Conservation (phyloP, 2,797 vertebrate genomes). For the Lindbergichthys nudifrons region DNA sequence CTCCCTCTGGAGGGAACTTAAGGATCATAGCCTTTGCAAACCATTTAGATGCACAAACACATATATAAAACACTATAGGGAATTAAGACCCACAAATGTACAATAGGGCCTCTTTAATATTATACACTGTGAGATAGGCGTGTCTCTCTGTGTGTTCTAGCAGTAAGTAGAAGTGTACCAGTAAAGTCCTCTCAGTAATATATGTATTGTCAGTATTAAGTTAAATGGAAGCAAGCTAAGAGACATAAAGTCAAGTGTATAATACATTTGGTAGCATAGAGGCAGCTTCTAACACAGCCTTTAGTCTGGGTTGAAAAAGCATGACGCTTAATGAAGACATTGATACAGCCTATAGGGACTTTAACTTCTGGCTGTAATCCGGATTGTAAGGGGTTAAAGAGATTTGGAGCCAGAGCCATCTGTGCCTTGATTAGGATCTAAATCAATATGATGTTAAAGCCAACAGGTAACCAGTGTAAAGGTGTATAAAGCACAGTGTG, state of each 20-base stretch:
- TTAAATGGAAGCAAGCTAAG: not conserved
- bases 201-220: not conserved
- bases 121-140: not conserved
- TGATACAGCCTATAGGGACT: not conserved
- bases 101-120: too few relatives aligned
- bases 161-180: not conserved
- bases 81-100: too few relatives aligned
- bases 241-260: not conserved
- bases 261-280: not conserved
- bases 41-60: too few relatives aligned
- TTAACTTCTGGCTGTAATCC: conserved; percentile 31
- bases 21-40: too few relatives aligned
- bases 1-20: too few relatives aligned
- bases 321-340: conserved; percentile 29
- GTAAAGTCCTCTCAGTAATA: not conserved
- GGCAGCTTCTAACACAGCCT: conserved; percentile 1
- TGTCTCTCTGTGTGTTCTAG: not conserved
- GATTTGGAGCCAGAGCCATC: conserved; percentile 29
- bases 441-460: conserved; percentile 24
- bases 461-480: conserved; percentile 32
- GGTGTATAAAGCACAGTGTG: conserved; percentile 4
- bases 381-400: conserved; percentile 40
- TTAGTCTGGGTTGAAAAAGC: conserved; percentile 18
- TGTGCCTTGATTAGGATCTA: conserved; percentile 36
- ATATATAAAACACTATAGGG: too few relatives aligned